Conservation (phyloP, 2,113 vertebrate species). For the Silurus meridionalis region DNA sequence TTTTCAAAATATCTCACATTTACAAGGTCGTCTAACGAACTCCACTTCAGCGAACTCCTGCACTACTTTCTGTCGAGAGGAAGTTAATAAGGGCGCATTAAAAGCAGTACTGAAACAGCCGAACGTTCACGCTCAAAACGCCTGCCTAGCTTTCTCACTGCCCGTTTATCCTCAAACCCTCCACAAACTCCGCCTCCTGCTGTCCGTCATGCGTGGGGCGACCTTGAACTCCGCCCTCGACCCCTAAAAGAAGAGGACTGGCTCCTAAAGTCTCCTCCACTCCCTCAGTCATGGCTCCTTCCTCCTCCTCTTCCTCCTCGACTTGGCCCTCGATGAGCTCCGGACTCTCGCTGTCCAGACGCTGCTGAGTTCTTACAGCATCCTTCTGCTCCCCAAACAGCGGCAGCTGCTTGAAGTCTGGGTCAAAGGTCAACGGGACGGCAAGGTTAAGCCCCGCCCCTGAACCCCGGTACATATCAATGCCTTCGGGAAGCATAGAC, state of each 20-base stretch:
- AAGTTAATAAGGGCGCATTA: neutral
- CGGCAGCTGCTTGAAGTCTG: slow-evolving; percentile 80
- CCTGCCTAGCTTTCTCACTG: slow-evolving; percentile 63
- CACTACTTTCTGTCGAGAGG: neutral
- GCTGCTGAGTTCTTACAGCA: slow-evolving; percentile 85
- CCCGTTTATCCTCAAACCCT: slow-evolving; percentile 72
- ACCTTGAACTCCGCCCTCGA: slow-evolving; percentile 52
- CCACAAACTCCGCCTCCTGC: slow-evolving; percentile 69
- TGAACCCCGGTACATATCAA: slow-evolving; percentile 93
- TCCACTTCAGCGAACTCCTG: neutral
- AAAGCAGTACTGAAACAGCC: slow-evolving; percentile 7
- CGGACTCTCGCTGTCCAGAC: slow-evolving; percentile 74
- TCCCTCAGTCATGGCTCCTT: slow-evolving; percentile 65
- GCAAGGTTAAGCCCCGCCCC: slow-evolving; percentile 68
- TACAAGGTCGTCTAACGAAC: neutral
- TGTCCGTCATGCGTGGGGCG: slow-evolving; percentile 58
- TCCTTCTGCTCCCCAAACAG: slow-evolving; percentile 85
- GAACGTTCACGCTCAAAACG: slow-evolving; percentile 58
- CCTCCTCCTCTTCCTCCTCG: slow-evolving; percentile 69
- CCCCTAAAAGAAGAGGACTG: slow-evolving; percentile 58
- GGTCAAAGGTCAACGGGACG: slow-evolving; percentile 75
- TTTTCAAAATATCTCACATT: neutral
- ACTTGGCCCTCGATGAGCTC: slow-evolving; percentile 58
- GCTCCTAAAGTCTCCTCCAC: slow-evolving; percentile 58
- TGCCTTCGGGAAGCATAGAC: slow-evolving; percentile 94